These are phyloP conservation scores for Myotis davidii DNA, from an alignment of 2,113 vertebrate genomes.

Conservation along the genomic window DNA sequence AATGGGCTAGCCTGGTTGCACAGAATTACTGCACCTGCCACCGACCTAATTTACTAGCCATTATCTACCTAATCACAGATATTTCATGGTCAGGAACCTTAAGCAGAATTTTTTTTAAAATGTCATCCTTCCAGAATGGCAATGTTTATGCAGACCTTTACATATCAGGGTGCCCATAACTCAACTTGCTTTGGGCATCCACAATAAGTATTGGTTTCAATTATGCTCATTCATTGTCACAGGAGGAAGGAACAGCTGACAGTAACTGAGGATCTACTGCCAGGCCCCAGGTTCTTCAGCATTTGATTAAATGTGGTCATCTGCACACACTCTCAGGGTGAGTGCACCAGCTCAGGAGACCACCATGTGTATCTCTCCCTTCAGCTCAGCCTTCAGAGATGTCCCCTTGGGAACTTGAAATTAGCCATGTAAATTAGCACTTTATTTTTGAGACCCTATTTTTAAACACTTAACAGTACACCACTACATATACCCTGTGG, in stretches of 20 bases:
- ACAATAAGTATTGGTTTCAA: background rate
- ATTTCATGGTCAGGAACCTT: conserved; percentile 3
- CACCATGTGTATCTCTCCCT: background rate
- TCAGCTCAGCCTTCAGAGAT: background rate
- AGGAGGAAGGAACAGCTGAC: background rate
- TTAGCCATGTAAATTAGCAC: background rate
- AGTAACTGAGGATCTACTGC: background rate
- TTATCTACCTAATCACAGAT: conserved; percentile 15
- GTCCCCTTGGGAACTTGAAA: background rate
- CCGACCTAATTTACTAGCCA: conserved; percentile 23
- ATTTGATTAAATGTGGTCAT: background rate
- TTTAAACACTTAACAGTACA: background rate
- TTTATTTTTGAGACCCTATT: background rate
- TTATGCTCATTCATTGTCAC: background rate
- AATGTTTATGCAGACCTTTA: background rate
- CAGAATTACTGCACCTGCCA: background rate
- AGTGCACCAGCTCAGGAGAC: background rate
- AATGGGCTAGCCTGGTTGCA: background rate
- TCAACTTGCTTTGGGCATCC: background rate
- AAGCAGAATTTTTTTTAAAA: background rate
- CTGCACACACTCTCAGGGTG: background rate
- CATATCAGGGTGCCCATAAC: background rate
- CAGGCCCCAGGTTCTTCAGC: background rate
- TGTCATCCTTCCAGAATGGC: background rate
- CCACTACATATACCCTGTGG: background rate